Evolutionary conservation across 2,113 vertebrate genomes (phyloP).

Genomic region (Stigmatopora nigra): DNA sequence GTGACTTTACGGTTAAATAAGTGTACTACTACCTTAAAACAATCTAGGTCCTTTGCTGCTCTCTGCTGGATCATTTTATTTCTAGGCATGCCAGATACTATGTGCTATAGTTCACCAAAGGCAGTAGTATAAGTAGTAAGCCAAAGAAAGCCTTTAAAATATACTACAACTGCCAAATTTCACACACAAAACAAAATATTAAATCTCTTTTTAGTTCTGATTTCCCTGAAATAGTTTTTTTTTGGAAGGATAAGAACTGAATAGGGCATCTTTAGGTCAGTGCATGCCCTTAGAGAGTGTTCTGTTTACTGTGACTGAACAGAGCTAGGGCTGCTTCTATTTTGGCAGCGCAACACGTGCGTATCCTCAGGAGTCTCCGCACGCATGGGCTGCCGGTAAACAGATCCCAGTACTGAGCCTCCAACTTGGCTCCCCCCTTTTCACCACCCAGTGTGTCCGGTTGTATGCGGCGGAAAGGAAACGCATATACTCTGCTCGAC

Average conservation of each 20-base stretch:
- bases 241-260: not conserved
- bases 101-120: not conserved
- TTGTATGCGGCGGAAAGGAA: constrained; percentile 43
- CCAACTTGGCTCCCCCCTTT: constrained; percentile 1
- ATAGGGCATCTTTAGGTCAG: too few relatives aligned
- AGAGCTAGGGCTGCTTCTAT: constrained; percentile 19
- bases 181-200: not conserved
- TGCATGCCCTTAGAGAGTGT: not conserved
- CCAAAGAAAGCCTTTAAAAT: not conserved
- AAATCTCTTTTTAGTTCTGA: not conserved
- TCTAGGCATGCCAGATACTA: not conserved
- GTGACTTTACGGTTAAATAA: too few relatives aligned
- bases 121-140: not conserved
- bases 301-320: constrained; percentile 9
- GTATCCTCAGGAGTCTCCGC: constrained; percentile 48
- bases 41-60: constrained; percentile 42
- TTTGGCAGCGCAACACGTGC: constrained; percentile 47
- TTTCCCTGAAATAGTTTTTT: not conserved
- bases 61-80: constrained; percentile 32
- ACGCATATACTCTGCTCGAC: constrained; percentile 36
- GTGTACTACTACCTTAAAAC: not conserved
- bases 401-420: constrained; percentile 29
- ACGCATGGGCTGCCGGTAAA: constrained; percentile 40
- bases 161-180: not conserved
- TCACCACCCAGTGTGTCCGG: constrained; percentile 38